These are phyloP conservation scores for Spatula versicolor DNA, from an alignment of 2,797 vertebrate genomes.

Conservation along the genomic window DNA sequence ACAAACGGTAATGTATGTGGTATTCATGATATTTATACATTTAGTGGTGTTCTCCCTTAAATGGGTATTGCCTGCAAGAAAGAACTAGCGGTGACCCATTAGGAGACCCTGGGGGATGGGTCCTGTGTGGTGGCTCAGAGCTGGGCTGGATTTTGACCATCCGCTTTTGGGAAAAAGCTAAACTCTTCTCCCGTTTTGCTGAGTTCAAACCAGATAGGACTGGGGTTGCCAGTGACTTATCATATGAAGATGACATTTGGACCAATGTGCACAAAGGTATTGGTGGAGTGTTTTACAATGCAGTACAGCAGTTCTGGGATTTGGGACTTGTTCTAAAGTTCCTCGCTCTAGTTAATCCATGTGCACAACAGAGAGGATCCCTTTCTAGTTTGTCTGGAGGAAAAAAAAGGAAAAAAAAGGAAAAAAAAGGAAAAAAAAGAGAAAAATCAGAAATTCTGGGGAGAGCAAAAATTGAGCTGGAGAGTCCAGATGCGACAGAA, in stretches of 20 bases:
- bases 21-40: not conserved
- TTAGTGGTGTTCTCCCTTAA: not conserved
- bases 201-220: not conserved
- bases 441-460: not conserved
- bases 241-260: not conserved
- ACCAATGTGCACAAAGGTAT: not conserved
- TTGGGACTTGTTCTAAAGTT: not conserved
- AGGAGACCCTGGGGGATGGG: too few species aligned
- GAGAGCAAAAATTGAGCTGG: slow-evolving; percentile 1
- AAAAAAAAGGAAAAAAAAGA: not conserved
- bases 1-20: not conserved
- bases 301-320: not conserved
- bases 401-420: not conserved
- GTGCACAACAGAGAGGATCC: not conserved
- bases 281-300: not conserved
- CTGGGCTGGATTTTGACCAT: not conserved
- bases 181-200: accelerated
- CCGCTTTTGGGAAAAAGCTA: not conserved
- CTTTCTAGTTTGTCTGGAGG: not conserved
- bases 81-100: not conserved
- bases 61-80: not conserved
- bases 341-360: not conserved
- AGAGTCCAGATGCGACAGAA: not conserved
- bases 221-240: not conserved
- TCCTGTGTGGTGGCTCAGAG: not conserved